Conservation (phyloP, 2,113 vertebrate species). For the Scolopax mira region DNA sequence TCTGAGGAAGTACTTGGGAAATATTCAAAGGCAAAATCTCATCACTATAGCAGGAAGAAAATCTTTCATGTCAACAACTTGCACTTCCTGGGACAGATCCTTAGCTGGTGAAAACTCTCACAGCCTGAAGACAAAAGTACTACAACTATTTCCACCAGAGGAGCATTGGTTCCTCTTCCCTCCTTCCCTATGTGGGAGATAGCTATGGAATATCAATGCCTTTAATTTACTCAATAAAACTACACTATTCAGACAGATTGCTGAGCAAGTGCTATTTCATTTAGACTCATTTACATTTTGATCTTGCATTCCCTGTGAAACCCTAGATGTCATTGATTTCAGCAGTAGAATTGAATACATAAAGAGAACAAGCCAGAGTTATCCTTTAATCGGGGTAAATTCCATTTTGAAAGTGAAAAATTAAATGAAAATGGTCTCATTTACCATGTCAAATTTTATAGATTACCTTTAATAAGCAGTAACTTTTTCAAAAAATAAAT, state of each 20-base stretch:
- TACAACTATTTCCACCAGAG: fast-evolving
- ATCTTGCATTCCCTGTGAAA: not conserved
- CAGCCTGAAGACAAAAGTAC: not conserved
- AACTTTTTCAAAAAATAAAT: not conserved
- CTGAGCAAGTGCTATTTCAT: not conserved
- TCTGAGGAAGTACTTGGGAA: not conserved
- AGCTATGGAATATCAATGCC: not conserved
- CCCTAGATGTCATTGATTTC: not conserved
- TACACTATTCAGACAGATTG: not conserved
- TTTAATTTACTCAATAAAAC: not conserved
- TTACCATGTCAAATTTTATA: not conserved
- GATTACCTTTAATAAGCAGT: not conserved
- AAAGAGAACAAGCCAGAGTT: not conserved
- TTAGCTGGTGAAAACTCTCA: not conserved
- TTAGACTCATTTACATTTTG: not conserved
- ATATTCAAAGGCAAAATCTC: not conserved
- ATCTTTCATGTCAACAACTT: not conserved
- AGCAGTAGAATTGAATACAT: not conserved
- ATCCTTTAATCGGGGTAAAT: not conserved
- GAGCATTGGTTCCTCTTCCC: not conserved
- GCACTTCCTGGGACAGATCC: not conserved
- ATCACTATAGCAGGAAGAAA: not conserved
- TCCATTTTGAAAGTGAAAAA: not conserved
- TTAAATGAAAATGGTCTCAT: not conserved
- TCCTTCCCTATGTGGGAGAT: not conserved